Evolutionary conservation across 1,140 invertebrate genomes (phyloP).

Genomic region (Lordiphosa clarofinis): DNA sequence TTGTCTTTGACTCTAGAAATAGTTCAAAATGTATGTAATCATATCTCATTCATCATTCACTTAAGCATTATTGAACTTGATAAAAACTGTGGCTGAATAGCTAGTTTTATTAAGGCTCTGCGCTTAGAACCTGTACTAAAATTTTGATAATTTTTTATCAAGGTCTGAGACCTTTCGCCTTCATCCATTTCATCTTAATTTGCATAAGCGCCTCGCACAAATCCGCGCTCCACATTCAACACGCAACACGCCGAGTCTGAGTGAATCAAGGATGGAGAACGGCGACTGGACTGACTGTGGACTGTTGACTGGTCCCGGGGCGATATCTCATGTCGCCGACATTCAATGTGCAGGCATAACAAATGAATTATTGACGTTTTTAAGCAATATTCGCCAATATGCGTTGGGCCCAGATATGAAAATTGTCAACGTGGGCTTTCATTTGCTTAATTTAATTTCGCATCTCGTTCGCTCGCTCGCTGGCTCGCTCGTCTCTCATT

Average conservation of each 20-base stretch:
- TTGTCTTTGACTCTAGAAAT: too few species aligned
- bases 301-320: conserved; percentile 7
- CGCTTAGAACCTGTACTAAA: conserved; percentile 1
- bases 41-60: too few species aligned
- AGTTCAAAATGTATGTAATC: too few species aligned
- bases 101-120: too few species aligned
- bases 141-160: conserved; percentile 9
- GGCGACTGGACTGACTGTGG: background rate
- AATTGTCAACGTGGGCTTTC: conserved; percentile 78
- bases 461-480: conserved; percentile 44
- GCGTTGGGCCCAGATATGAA: conserved; percentile 63
- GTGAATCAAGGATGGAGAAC: conserved; percentile 1
- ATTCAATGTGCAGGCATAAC: conserved; percentile 79
- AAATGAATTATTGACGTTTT: conserved; percentile 80
- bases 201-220: conserved; percentile 65
- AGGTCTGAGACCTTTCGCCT: background rate
- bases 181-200: conserved; percentile 53
- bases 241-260: conserved; percentile 29
- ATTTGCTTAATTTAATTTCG: conserved; percentile 77
- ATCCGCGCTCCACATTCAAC: conserved; percentile 68
- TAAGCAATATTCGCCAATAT: conserved; percentile 79
- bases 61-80: too few species aligned
- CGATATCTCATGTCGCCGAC: conserved; percentile 65
- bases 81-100: too few species aligned
- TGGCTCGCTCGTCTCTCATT: conserved; percentile 56